Evolutionary conservation across 2,888 invertebrate genomes (phyloP), one percentile per base, ranked within the genome.

Genomic region (Atrina japonica): DNA sequence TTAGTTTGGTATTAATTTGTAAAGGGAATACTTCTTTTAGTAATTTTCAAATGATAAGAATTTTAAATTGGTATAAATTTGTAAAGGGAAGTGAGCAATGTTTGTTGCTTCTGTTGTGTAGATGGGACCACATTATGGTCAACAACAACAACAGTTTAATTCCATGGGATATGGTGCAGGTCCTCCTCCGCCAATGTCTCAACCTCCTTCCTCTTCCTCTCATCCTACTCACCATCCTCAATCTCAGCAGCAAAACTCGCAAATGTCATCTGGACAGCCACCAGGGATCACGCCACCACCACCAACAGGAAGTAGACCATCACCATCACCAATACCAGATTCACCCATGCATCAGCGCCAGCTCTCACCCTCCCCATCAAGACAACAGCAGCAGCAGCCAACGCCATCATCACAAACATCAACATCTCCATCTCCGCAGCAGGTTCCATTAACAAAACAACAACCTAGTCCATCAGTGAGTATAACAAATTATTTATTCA

Each of bases 391-490:
- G 35, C 35, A 35, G 67, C 79, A 79, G 70, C 67, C 77, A 63
- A 75, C 76, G 29, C 77, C 76, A 71, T 75, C 35, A 35, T 35
- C 35, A 7, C 77, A 75, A 71, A 69, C 76, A 72, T 77, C 76
- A 70, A 49, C 80, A 75, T 74, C 49, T 30, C 77, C 81, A 35
- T 70, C 76, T 30, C 70, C 73, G 21, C 82, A 78, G 63, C 78
- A 78, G 40, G 30, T 68, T 49, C 67, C 76, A 59, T 74, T 75
- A 65, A 73, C 73, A 66, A 80, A 80, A 75, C 82, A 82, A 66
- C 81, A 81, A 50, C 79, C 79, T 69, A 81, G 80, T 78, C 81
- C 83, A 76, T 77, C 81, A 75, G 83, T 83, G 53, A 68, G 81
- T 77, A 16, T 25, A 11, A 35, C 35, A 35, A 35, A 35, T 35